Conservation (phyloP, 2,888 invertebrate species). For the Lithophane semibrunnea region DNA sequence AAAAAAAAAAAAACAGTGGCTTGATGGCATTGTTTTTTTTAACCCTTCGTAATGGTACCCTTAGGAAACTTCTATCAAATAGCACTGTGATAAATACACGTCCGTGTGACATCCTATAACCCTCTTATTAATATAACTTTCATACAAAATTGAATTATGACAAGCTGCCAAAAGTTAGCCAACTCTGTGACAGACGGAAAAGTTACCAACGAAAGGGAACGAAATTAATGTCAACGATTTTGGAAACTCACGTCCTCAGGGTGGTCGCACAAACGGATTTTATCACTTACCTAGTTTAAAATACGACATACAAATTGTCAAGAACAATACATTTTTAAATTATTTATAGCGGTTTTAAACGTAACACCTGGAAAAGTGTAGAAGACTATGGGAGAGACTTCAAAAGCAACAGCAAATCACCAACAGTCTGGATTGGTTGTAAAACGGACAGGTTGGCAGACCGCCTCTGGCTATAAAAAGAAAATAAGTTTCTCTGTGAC, state of each 20-base stretch:
- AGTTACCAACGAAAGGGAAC: slow-evolving; percentile 41
- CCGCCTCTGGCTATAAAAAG: no score
- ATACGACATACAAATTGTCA: not conserved
- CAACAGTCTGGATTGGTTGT: not conserved
- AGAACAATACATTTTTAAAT: not conserved
- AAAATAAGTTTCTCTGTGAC: not conserved
- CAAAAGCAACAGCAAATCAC: not conserved
- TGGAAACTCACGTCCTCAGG: not conserved
- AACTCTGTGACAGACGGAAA: slow-evolving; percentile 49
- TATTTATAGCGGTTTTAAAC: not conserved
- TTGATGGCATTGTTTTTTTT: not conserved
- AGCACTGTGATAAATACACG: slow-evolving; percentile 12
- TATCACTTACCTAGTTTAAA: not conserved
- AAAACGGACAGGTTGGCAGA: not conserved
- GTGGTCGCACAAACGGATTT: not conserved
- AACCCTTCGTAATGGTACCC: not conserved
- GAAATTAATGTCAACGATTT: slow-evolving; percentile 41
- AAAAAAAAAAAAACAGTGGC: not conserved
- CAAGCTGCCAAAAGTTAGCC: slow-evolving; percentile 44
- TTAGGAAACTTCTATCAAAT: not conserved
- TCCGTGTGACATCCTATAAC: slow-evolving; percentile 9
- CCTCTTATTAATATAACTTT: slow-evolving; percentile 48
- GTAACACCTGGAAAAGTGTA: not conserved
- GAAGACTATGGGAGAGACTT: not conserved
- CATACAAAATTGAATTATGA: slow-evolving; percentile 52